Conservation (phyloP, 2,888 invertebrate species). For the Drosophila dives region DNA sequence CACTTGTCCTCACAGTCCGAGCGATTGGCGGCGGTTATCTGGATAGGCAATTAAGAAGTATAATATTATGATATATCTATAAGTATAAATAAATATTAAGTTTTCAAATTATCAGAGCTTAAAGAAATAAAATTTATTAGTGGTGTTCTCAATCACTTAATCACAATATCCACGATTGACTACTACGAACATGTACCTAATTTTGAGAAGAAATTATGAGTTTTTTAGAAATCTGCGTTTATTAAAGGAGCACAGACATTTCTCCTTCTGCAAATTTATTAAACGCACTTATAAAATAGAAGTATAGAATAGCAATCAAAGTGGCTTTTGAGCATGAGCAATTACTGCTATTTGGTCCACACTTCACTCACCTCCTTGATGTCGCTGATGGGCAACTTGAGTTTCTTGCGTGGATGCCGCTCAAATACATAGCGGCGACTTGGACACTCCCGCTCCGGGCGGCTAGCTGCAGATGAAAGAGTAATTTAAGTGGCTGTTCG, state of each 20-base stretch:
- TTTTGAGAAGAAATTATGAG: background rate
- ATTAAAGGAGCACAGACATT: background rate
- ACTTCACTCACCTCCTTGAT: slow-evolving; percentile 89
- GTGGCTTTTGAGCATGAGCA: background rate
- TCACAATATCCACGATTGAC: background rate
- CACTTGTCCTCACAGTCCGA: slow-evolving; percentile 96
- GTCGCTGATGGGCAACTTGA: slow-evolving; percentile 92
- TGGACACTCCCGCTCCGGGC: slow-evolving; percentile 95
- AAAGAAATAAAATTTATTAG: background rate
- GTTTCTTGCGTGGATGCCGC: slow-evolving; percentile 92
- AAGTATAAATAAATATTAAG: too few species aligned
- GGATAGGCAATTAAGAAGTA: slow-evolving; percentile 2
- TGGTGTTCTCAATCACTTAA: background rate
- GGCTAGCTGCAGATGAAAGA: slow-evolving; percentile 87
- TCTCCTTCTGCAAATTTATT: slow-evolving; percentile 3
- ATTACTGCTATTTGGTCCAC: background rate
- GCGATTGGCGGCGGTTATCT: slow-evolving; percentile 90
- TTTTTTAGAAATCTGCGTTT: background rate
- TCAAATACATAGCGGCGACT: slow-evolving; percentile 95
- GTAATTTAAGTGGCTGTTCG: slow-evolving; percentile 1
- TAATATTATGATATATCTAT: background rate
- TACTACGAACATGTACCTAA: background rate
- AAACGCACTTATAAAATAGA: background rate
- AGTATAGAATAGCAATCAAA: background rate
- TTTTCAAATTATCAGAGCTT: background rate